Evolutionary conservation across 1,140 invertebrate genomes (phyloP).

Genomic region (Dendroctonus ponderosae): DNA sequence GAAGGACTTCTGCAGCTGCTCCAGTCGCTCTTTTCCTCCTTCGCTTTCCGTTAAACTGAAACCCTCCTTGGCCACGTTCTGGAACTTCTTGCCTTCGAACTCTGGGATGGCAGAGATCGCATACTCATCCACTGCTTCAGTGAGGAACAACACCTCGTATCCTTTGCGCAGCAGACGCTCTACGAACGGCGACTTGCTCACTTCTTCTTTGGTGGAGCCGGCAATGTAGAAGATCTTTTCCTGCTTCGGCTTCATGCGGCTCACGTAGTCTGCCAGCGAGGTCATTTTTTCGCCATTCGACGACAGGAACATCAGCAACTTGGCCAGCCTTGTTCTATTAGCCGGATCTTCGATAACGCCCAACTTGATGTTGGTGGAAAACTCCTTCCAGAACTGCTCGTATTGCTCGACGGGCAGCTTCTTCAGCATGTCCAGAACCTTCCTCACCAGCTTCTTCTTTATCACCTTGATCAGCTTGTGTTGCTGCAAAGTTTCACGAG

Average conservation of each 20-base stretch:
- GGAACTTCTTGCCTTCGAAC: slow-evolving; percentile 99
- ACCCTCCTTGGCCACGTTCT: slow-evolving; percentile 99
- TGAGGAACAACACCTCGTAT: slow-evolving; percentile 94
- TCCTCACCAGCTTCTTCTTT: slow-evolving; percentile 97
- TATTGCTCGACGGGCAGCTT: slow-evolving; percentile 92
- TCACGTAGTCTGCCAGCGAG: slow-evolving; percentile 85
- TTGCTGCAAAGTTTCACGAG: slow-evolving; percentile 96
- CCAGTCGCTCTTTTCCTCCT: slow-evolving; percentile 78
- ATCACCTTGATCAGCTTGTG: slow-evolving; percentile 98
- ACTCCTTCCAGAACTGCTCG: slow-evolving; percentile 98
- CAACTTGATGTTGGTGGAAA: slow-evolving; percentile 87
- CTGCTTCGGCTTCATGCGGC: slow-evolving; percentile 97
- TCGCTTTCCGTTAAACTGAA: slow-evolving; percentile 84
- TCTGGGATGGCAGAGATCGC: slow-evolving; percentile 96
- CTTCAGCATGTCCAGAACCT: slow-evolving; percentile 97
- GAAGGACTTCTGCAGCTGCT: slow-evolving; percentile 76
- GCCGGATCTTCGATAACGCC: slow-evolving; percentile 95
- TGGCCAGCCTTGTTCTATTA: slow-evolving; percentile 92
- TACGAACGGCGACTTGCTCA: slow-evolving; percentile 92
- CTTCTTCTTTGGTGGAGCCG: slow-evolving; percentile 82
- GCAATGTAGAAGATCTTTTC: slow-evolving; percentile 96
- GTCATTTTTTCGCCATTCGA: slow-evolving; percentile 74
- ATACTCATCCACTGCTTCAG: slow-evolving; percentile 98
- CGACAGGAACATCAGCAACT: slow-evolving; percentile 88
- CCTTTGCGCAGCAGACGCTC: slow-evolving; percentile 88